A percentile compares a stretch with the other conserved stretches of the same genome.
Evolutionary conservation across 2,888 invertebrate species (phyloP).

Genomic region (Microplitis manilae): DNA sequence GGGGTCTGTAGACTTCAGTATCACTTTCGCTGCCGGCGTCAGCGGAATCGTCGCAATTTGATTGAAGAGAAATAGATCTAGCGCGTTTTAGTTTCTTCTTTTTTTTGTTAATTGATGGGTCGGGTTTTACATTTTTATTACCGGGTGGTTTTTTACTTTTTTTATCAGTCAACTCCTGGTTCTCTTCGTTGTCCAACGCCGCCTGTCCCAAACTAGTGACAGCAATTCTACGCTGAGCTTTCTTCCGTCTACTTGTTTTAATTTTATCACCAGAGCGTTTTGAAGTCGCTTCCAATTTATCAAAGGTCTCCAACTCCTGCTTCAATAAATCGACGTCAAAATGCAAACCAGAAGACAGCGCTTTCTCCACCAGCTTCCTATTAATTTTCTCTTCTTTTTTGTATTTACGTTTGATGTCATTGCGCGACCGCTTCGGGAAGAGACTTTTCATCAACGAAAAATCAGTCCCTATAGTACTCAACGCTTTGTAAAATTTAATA

Average conservation of each 20-base stretch:
- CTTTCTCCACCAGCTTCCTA: constrained; percentile 82
- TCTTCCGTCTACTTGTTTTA: not conserved
- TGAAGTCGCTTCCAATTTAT: constrained; percentile 42
- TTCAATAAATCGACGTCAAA: constrained; percentile 80
- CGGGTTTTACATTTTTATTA: not conserved
- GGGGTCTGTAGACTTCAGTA: constrained; percentile 62
- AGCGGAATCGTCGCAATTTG: not conserved
- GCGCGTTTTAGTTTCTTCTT: not conserved
- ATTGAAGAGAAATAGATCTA: constrained; percentile 22
- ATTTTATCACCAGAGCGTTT: not conserved
- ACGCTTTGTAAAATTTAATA: constrained; percentile 90
- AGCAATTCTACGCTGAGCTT: not conserved
- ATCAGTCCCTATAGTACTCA: constrained; percentile 93
- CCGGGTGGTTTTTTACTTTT: not conserved
- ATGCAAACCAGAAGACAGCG: constrained; percentile 79
- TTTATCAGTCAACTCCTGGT: not conserved
- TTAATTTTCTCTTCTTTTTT: constrained; percentile 91
- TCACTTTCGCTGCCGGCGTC: constrained; percentile 46
- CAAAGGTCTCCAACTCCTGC: constrained; percentile 73
- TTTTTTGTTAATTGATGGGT: not conserved
- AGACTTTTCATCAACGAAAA: constrained; percentile 90
- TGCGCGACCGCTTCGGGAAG: constrained; percentile 84
- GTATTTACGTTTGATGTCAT: constrained; percentile 92
- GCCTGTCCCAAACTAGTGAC: not conserved
- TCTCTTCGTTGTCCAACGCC: not conserved